Percentiles rank a stretch among this genome's conserved stretches.
These are phyloP conservation scores for Acronicta psi DNA, from an alignment of 2,888 invertebrate species.

Conservation along the genomic window DNA sequence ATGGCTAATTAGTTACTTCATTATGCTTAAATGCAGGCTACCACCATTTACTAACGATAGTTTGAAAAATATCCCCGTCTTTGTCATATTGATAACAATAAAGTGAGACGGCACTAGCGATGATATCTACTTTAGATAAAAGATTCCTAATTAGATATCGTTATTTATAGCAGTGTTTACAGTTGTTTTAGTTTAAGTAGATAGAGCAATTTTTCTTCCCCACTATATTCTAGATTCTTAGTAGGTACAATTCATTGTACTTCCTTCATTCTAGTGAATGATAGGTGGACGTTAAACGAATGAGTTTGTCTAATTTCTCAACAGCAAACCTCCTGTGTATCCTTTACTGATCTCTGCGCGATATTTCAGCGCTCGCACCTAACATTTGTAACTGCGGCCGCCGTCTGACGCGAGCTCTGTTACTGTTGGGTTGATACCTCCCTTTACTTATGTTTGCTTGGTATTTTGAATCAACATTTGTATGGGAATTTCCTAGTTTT, in stretches of 20 bases:
- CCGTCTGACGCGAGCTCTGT: slow-evolving; percentile 49
- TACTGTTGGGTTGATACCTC: slow-evolving; percentile 24
- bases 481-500: slow-evolving; percentile 7
- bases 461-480: slow-evolving; percentile 31
- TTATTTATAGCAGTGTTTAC: too few species aligned
- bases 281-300: slow-evolving; percentile 45
- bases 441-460: slow-evolving; percentile 27
- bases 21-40: too few species aligned
- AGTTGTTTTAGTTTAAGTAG: too few species aligned
- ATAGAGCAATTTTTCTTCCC: slow-evolving; percentile 16
- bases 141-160: too few species aligned
- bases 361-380: slow-evolving; percentile 53
- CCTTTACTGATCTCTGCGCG: slow-evolving; percentile 37
- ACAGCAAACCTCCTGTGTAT: slow-evolving; percentile 51
- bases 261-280: slow-evolving; percentile 33
- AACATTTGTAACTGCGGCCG: slow-evolving; percentile 48
- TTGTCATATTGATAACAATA: too few species aligned
- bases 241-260: slow-evolving; percentile 10
- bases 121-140: too few species aligned
- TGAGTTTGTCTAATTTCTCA: slow-evolving; percentile 53
- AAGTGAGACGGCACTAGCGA: too few species aligned
- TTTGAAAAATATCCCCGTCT: too few species aligned
- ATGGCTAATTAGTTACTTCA: too few species aligned
- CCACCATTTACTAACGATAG: too few species aligned
- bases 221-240: not conserved